Conservation (phyloP, 1,140 invertebrate genomes). For the Catajapyx aquilonaris region DNA sequence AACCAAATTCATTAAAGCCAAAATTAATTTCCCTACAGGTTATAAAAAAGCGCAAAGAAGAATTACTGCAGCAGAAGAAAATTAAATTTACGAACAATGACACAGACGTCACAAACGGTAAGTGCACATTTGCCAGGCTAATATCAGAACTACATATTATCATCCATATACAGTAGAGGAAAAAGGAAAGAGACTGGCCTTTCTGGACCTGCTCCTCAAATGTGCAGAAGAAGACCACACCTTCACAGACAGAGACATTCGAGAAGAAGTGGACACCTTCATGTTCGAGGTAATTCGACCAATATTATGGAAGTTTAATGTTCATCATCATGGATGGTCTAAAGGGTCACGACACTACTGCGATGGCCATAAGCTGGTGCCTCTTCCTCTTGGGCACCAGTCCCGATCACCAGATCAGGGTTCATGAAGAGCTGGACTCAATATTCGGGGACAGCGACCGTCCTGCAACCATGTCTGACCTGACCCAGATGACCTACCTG, state of each 20-base stretch:
- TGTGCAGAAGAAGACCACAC: conserved; percentile 16
- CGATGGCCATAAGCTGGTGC: conserved; percentile 20
- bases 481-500: conserved; percentile 38
- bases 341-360: conserved; percentile 32
- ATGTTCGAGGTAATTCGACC: conserved; percentile 27
- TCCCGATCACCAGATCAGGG: conserved; percentile 18
- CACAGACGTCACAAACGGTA: neutral
- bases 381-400: conserved; percentile 20
- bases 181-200: conserved; percentile 28
- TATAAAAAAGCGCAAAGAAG: too few species aligned
- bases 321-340: neutral
- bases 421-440: conserved; percentile 15
- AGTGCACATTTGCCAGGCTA: too few species aligned
- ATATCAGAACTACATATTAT: too few species aligned
- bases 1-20: neutral
- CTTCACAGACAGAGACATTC: conserved; percentile 27
- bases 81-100: neutral
- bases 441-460: conserved; percentile 16
- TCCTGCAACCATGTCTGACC: conserved; percentile 23
- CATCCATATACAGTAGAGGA: conserved; percentile 12
- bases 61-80: neutral
- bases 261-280: conserved; percentile 26
- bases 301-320: neutral
- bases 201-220: conserved; percentile 32
- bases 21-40: neutral